Percentiles rank a stretch among this genome's conserved stretches.
Conservation (phyloP, 2,797 vertebrate species). For the Thamnophis elegans region DNA sequence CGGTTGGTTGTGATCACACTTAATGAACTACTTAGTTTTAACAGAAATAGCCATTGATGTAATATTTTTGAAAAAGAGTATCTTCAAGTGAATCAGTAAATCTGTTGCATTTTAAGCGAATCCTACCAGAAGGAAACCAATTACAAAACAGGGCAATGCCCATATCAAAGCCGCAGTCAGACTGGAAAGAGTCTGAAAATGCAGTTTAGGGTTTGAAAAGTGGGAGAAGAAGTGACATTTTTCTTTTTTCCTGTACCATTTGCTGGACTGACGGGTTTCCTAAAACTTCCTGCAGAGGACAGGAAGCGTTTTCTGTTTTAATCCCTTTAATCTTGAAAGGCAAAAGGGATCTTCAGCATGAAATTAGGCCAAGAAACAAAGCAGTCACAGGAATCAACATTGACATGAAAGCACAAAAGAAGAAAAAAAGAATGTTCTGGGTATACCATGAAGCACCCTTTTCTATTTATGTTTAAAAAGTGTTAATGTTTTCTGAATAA, state of each 20-base stretch:
- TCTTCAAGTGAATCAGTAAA: neutral
- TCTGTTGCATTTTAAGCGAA: neutral
- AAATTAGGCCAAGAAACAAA: neutral
- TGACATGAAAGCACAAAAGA: neutral
- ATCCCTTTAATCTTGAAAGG: neutral
- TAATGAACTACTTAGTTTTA: neutral
- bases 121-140: neutral
- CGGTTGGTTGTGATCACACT: slow-evolving; percentile 74
- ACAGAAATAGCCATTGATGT: neutral
- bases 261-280: neutral
- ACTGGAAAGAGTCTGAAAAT: neutral
- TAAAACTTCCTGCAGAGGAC: neutral
- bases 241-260: neutral
- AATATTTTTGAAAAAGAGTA: neutral
- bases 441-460: neutral
- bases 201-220: neutral
- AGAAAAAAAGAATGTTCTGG: neutral
- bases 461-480: neutral
- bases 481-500: neutral
- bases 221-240: neutral
- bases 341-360: neutral
- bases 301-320: neutral
- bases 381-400: neutral
- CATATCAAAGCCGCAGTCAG: neutral
- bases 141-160: neutral